Evolutionary conservation across 1,140 invertebrate species (phyloP).

Genomic region (Oedothorax gibbosus): DNA sequence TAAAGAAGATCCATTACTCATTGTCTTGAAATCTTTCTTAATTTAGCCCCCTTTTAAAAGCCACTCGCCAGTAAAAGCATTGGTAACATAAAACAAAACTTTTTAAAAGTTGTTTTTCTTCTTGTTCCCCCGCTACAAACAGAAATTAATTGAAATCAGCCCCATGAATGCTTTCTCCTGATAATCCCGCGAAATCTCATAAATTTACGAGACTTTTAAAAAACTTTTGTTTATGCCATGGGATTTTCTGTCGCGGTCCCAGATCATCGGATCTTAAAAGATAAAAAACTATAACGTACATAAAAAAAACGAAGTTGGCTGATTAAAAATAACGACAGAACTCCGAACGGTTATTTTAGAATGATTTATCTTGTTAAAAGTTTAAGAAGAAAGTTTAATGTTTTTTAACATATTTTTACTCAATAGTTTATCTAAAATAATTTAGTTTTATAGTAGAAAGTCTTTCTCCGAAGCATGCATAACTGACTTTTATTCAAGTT

Average conservation of each 20-base stretch:
- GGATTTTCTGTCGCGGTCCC: constrained; percentile 8
- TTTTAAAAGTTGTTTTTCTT: no score
- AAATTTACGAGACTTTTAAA: constrained; percentile 53
- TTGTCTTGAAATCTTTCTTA: no score
- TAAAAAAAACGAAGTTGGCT: neutral
- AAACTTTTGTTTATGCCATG: constrained; percentile 34
- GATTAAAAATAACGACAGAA: constrained; percentile 47
- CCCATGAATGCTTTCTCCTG: neutral
- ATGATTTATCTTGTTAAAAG: constrained; percentile 23
- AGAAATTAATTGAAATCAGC: constrained; percentile 49
- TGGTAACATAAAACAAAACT: no score
- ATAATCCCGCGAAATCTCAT: constrained; percentile 38
- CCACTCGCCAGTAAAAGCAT: neutral
- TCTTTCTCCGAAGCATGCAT: constrained; percentile 11
- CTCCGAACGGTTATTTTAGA: constrained; percentile 15
- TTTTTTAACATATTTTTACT: neutral
- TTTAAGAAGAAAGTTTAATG: constrained; percentile 9
- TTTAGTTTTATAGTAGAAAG: constrained; percentile 13
- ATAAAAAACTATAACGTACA: no score
- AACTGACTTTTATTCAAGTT: constrained; percentile 16
- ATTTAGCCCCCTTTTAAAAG: neutral
- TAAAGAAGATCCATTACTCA: no score
- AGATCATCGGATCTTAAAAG: neutral
- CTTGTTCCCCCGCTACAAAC: neutral
- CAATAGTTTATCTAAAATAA: neutral